Evolutionary conservation across 2,797 vertebrate genomes (phyloP).

Genomic region (Scolopax bukidnonensis): DNA sequence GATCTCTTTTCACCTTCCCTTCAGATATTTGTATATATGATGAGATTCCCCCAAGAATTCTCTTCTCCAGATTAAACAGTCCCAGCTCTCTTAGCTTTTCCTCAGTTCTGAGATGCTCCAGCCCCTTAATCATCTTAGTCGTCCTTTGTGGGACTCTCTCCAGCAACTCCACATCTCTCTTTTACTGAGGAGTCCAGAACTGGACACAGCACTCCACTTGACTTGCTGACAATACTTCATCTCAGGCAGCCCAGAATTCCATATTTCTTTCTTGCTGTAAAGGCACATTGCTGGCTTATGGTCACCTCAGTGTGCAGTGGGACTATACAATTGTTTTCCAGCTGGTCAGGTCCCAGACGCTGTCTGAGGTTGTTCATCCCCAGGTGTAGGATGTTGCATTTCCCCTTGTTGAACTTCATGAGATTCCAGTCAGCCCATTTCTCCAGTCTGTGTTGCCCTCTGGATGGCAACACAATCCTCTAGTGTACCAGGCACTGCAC

Average conservation of each 20-base stretch:
- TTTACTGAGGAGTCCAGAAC: not conserved
- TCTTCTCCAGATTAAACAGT: not conserved
- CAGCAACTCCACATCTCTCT: not conserved
- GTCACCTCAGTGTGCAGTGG: not conserved
- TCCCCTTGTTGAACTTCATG: not conserved
- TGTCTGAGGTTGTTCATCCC: not conserved
- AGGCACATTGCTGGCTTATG: not conserved
- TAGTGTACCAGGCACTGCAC: not conserved
- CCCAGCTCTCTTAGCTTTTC: not conserved
- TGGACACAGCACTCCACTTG: not conserved
- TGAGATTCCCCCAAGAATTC: not conserved
- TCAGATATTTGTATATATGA: not conserved
- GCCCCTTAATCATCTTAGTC: not conserved
- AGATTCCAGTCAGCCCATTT: not conserved
- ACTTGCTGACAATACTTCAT: not conserved
- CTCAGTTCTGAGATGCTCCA: not conserved
- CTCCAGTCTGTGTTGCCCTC: not conserved
- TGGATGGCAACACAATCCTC: not conserved
- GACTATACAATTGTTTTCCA: not conserved
- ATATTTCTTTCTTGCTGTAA: not conserved
- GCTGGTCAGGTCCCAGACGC: not conserved
- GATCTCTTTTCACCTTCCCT: not conserved
- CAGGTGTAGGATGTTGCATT: not conserved
- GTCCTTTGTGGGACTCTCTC: not conserved
- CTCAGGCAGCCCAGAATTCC: not conserved